Evolutionary conservation across 2,888 invertebrate species (phyloP), one percentile per base, ranked within the genome.

Genomic region (Lasioglossum calceatum): DNA sequence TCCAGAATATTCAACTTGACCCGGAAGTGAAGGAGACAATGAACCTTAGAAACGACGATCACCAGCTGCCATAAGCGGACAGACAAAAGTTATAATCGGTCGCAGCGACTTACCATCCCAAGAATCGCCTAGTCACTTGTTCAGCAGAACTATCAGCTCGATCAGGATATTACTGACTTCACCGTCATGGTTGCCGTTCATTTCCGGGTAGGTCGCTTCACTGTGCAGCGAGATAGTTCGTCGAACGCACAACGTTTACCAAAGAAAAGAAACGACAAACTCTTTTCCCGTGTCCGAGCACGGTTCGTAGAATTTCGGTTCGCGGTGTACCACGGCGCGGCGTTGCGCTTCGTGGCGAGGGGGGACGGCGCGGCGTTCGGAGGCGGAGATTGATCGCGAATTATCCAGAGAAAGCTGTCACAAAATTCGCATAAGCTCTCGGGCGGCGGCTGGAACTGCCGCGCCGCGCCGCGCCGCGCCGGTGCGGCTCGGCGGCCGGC

Each of bases 71-170:
- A 54, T 54, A 54, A 19, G 2, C 23, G 50, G 50, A 23, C 8
- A 0, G 23, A 2, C 23, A 23, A 54, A 54, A 54, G 50, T 54
- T 54, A 23, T 54, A 54, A 54, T 23, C 50, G 50, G 0, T 23
- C 61, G 27, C 61, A 14, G 12, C 16, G 16, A 85, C 86, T 81
- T 67, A 87, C 86, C 86, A 79, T 81, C 61, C 19, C 81, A 12
- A 5, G n/a, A 61, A 42, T 47, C 71, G 36, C 39, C 76, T 23
- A 75, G 64, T 67, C 77, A 84, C 16, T 73, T 8, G 23, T 67
- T 76, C 12, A 79, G n/a, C 8, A 61, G 23, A 12, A 8, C 12
- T 4, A 50, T 27, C 39, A 78, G 36, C n/a, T 80, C 84, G 80
- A 80, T 73, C 2, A 50, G 14, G 72, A 32, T 44, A 32, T 36